Conservation (phyloP, 2,113 vertebrate genomes). For the Chitala chitala region DNA sequence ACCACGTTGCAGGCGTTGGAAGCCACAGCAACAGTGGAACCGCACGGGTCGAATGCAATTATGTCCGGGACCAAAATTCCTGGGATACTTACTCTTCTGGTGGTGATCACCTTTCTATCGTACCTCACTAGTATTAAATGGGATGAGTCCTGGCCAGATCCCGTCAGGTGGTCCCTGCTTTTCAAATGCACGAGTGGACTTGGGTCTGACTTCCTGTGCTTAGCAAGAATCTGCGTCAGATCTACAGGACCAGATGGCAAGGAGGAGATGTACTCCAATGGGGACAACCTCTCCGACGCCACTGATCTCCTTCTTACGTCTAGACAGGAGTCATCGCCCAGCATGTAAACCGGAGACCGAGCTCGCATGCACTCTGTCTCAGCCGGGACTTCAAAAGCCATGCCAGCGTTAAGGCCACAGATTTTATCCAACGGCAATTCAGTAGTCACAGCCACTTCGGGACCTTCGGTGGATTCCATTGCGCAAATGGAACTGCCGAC, state of each 20-base stretch:
- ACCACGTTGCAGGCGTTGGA: conserved; percentile 83
- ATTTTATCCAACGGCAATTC: conserved; percentile 88
- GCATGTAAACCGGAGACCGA: conserved; percentile 44
- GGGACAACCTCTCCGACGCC: conserved; percentile 56
- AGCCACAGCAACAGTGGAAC: conserved; percentile 76
- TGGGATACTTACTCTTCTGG: conserved; percentile 80
- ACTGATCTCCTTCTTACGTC: conserved; percentile 56
- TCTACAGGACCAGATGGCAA: conserved; percentile 67
- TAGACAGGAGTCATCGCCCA: conserved; percentile 50
- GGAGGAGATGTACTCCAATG: conserved; percentile 52
- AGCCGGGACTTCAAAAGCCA: conserved; percentile 60
- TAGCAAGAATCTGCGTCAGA: conserved; percentile 74
- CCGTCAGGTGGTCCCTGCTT: conserved; percentile 71
- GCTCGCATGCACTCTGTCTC: conserved; percentile 49
- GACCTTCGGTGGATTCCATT: conserved; percentile 65
- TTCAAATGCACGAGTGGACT: conserved; percentile 74
- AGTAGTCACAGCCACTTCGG: conserved; percentile 77
- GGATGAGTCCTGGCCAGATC: conserved; percentile 82
- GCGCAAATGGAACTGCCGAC: conserved; percentile 77
- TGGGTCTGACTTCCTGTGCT: conserved; percentile 63
- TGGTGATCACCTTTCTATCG: conserved; percentile 75
- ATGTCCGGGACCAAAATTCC: conserved; percentile 93
- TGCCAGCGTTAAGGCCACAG: conserved; percentile 77
- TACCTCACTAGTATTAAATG: conserved; percentile 86
- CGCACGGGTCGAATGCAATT: conserved; percentile 73